Evolutionary conservation across 2,113 vertebrate species (phyloP).

Genomic region (Heterochromis multidens): DNA sequence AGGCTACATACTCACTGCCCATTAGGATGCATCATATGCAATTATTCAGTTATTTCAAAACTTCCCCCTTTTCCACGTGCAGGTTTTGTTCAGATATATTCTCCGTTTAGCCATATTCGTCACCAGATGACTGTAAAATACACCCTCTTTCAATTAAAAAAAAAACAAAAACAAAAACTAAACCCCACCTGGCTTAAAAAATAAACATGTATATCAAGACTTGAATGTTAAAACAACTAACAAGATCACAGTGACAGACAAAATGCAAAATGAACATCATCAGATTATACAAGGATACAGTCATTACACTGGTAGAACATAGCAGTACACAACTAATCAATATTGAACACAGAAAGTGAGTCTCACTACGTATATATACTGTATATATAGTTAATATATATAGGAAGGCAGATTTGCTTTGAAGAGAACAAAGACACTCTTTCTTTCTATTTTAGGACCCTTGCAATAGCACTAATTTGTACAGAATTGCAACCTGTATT

Average conservation of each 20-base stretch:
- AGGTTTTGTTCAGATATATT: constrained; percentile 8
- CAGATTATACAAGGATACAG: constrained; percentile 59
- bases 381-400: constrained; percentile 50
- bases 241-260: constrained; percentile 57
- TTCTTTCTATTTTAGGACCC: constrained; percentile 11
- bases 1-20: constrained; percentile 51
- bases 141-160: not conserved
- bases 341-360: constrained; percentile 62
- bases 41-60: not conserved
- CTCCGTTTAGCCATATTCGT: not conserved
- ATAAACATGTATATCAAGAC: constrained; percentile 65
- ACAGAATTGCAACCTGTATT: constrained; percentile 19
- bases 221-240: constrained; percentile 58
- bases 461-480: constrained; percentile 23
- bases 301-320: constrained; percentile 63
- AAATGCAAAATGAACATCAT: constrained; percentile 63
- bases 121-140: constrained; percentile 41
- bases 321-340: constrained; percentile 60
- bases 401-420: constrained; percentile 59
- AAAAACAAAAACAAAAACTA: not conserved
- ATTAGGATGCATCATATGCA: not conserved
- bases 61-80: not conserved
- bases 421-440: constrained; percentile 36
- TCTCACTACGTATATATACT: constrained; percentile 52
- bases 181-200: constrained; percentile 42